Percentiles rank a stretch among this genome's conserved stretches.
These are phyloP conservation scores for Thysanoteuthis rhombus DNA, from an alignment of 2,888 invertebrate genomes.

Conservation along the genomic window DNA sequence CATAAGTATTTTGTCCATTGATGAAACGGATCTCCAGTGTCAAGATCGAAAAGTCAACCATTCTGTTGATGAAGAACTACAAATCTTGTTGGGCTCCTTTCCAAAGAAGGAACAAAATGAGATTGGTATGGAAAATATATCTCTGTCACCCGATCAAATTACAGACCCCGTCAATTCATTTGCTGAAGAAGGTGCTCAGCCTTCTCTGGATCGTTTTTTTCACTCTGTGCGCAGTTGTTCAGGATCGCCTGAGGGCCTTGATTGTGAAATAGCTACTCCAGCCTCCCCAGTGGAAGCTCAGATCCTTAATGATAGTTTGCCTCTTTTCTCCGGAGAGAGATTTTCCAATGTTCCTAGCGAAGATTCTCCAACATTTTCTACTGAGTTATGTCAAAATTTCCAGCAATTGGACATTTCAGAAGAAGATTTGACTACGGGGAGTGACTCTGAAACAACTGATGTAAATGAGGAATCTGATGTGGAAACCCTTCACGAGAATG, in stretches of 20 bases:
- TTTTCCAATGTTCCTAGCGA: neutral
- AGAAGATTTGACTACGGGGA: neutral
- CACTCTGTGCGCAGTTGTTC: neutral
- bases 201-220: neutral
- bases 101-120: neutral
- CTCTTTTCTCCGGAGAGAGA: neutral
- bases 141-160: neutral
- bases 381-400: neutral
- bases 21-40: neutral
- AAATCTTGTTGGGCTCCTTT: neutral
- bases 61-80: neutral
- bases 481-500: neutral
- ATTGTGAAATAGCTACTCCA: neutral
- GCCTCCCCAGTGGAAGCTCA: neutral
- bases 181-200: neutral
- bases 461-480: neutral
- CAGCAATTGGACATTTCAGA: neutral
- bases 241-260: neutral
- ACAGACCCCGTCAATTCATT: neutral
- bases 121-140: neutral
- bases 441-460: neutral
- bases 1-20: neutral
- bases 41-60: neutral
- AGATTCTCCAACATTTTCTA: neutral
- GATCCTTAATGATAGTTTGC: neutral